These are phyloP conservation scores for Campylomormyrus numenius DNA, from an alignment of 2,113 vertebrate genomes.

Conservation along the genomic window DNA sequence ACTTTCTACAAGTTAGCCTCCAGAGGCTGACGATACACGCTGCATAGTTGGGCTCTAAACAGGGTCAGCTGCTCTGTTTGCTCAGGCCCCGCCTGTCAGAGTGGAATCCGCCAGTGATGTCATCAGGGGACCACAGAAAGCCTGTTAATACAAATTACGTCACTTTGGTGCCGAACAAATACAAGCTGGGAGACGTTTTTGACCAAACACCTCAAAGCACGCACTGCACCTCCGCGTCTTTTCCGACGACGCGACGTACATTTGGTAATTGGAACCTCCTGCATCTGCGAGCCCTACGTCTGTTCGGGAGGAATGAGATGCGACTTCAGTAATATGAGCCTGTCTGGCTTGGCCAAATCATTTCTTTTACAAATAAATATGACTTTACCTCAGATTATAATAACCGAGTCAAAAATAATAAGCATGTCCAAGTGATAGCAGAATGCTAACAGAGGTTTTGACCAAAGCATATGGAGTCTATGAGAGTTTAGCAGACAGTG, in stretches of 20 bases:
- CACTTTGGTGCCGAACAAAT: slow-evolving; percentile 50
- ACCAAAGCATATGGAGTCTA: neutral
- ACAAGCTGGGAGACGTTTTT: slow-evolving; percentile 53
- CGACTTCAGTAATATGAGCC: slow-evolving; percentile 51
- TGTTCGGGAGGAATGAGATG: slow-evolving; percentile 36
- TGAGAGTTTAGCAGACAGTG: neutral
- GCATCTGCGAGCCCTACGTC: slow-evolving; percentile 28
- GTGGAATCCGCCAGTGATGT: slow-evolving; percentile 69
- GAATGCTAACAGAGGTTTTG: neutral
- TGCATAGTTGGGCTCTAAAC: slow-evolving; percentile 50
- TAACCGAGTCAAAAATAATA: neutral
- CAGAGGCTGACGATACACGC: slow-evolving; percentile 40
- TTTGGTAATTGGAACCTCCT: slow-evolving; percentile 52
- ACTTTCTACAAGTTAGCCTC: slow-evolving; percentile 46
- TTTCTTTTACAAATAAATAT: neutral
- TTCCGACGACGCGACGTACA: slow-evolving; percentile 36
- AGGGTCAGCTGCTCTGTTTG: slow-evolving; percentile 9
- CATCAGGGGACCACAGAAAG: slow-evolving; percentile 60
- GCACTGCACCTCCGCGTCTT: neutral
- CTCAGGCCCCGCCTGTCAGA: slow-evolving; percentile 54
- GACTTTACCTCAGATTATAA: neutral
- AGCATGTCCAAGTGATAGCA: neutral
- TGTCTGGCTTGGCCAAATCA: slow-evolving; percentile 39
- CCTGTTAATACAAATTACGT: slow-evolving; percentile 51
- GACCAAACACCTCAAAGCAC: slow-evolving; percentile 32